A percentile compares a stretch with the other conserved stretches of the same genome.
These are phyloP conservation scores for Sycophila sp. DNA, from an alignment of 1,140 invertebrate genomes.

Conservation along the genomic window DNA sequence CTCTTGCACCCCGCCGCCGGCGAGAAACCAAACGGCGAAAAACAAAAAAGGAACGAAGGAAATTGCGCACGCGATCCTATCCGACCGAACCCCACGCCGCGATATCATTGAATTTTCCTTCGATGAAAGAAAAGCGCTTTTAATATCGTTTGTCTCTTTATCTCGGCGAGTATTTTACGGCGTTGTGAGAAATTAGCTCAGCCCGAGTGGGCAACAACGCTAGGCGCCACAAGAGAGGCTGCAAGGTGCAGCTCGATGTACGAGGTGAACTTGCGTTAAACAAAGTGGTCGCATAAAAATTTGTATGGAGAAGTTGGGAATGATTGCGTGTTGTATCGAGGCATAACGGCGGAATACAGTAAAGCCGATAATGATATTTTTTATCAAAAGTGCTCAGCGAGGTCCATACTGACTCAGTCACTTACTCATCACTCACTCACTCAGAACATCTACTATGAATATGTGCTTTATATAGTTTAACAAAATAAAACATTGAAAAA, in stretches of 20 bases:
- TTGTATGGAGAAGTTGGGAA: not conserved
- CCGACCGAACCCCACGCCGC: not conserved
- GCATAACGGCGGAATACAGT: conserved; percentile 28
- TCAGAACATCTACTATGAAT: conserved; percentile 54
- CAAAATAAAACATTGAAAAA: conserved; percentile 54
- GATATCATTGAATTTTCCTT: too few relatives aligned
- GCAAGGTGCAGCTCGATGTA: too few relatives aligned
- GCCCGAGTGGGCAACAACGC: too few relatives aligned
- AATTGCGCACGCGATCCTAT: not conserved
- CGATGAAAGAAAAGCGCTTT: too few relatives aligned
- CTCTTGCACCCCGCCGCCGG: too few relatives aligned
- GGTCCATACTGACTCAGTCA: conserved; percentile 41
- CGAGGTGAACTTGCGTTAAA: not conserved
- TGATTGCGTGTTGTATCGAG: not conserved
- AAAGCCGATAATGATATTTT: conserved; percentile 51
- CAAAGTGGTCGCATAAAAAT: not conserved
- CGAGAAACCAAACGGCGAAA: too few relatives aligned
- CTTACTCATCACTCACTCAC: conserved; percentile 48
- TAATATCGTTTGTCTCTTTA: too few relatives aligned
- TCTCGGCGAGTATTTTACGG: too few relatives aligned
- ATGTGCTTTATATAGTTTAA: conserved; percentile 60
- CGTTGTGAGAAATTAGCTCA: too few relatives aligned
- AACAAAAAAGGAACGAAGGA: too few relatives aligned
- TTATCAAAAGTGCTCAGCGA: conserved; percentile 57
- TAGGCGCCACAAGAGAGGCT: too few relatives aligned